Conservation (phyloP, 2,113 vertebrate species). For the Jaculus jaculus region DNA sequence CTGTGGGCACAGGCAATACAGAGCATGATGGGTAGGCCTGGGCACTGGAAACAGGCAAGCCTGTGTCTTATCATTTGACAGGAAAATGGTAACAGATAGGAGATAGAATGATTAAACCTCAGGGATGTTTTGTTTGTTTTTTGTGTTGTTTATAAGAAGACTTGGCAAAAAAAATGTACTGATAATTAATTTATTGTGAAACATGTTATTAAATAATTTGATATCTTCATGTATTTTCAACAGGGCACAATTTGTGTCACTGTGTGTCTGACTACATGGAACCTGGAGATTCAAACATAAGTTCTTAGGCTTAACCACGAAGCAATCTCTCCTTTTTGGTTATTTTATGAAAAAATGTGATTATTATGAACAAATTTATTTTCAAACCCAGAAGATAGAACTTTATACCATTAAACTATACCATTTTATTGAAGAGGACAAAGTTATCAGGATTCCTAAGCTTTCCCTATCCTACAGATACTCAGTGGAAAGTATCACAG, state of each 20-base stretch:
- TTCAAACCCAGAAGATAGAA: not conserved
- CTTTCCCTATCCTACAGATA: not conserved
- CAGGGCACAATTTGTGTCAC: too few relatives aligned
- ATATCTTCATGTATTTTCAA: not conserved
- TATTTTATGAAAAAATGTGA: not conserved
- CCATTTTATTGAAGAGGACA: not conserved
- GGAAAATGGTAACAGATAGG: not conserved
- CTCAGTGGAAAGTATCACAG: not conserved
- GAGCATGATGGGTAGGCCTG: not conserved
- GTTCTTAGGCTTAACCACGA: too few relatives aligned
- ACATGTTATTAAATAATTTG: not conserved
- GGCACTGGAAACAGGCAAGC: not conserved
- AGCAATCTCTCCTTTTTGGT: too few relatives aligned
- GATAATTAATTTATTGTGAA: not conserved
- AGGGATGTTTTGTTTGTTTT: not conserved
- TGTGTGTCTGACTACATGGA: too few relatives aligned
- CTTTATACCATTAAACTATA: not conserved
- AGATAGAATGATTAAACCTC: not conserved
- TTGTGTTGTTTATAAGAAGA: not conserved
- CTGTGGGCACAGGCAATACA: not conserved
- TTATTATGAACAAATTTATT: not conserved
- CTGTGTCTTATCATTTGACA: not conserved
- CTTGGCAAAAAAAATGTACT: not conserved
- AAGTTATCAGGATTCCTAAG: not conserved
- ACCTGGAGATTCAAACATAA: too few relatives aligned